phyloP scores from a whole-genome alignment of 2,113 vertebrate genomes.

The Redunca redunca region DNA sequence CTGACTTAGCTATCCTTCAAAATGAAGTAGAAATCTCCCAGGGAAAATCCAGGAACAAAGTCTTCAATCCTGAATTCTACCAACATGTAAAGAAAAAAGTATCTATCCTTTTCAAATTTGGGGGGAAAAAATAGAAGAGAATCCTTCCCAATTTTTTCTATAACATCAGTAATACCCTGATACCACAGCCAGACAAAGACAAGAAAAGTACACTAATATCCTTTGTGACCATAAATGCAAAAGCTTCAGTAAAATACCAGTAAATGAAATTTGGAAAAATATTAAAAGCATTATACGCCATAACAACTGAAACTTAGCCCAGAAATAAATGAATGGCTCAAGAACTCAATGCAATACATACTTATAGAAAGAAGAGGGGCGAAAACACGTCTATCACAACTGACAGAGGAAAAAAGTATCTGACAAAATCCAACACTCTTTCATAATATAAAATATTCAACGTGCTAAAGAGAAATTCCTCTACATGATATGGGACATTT shows the following conservation, averaged over 20 bases:
- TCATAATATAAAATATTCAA: neutral
- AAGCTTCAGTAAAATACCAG: neutral
- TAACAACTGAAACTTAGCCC: neutral
- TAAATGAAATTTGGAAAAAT: neutral
- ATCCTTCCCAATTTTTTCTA: neutral
- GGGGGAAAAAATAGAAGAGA: neutral
- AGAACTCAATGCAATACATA: neutral
- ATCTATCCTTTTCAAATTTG: neutral
- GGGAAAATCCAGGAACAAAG: neutral
- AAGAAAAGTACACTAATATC: neutral
- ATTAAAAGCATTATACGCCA: neutral
- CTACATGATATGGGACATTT: neutral
- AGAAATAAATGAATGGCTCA: neutral
- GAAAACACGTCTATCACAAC: neutral
- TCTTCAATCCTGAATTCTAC: neutral
- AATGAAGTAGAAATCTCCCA: neutral
- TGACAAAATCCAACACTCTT: neutral
- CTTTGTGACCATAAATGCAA: neutral
- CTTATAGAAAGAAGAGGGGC: neutral
- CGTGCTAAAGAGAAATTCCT: neutral
- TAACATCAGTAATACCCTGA: neutral
- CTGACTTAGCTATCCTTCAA: neutral
- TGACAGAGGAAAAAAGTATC: neutral
- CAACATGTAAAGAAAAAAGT: neutral
- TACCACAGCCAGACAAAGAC: neutral